Evolutionary conservation across 1,140 invertebrate genomes (phyloP), one percentile per base, ranked within the genome.

Genomic region (Neodiprion fabricii): DNA sequence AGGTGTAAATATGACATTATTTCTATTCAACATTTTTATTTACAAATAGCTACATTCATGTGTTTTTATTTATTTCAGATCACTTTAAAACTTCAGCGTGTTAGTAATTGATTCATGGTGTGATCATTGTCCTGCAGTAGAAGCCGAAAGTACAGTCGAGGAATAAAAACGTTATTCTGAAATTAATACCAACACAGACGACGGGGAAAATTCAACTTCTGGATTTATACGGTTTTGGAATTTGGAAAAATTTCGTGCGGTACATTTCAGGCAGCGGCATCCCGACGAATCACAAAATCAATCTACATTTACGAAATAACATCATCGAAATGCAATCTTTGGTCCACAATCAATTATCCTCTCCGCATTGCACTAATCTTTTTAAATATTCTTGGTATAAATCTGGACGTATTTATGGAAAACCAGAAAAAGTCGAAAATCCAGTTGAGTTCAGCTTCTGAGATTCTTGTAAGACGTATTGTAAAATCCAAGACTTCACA

Each of bases 41-140:
- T 23, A 69, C 21, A 21, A 69, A 21, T 1, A 10, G 1, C 10
- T 69, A 69, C 21, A 11, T 69, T 10, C 12, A 1, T 69, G 12
- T 14, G 17, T 21, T 21, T 21, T 21, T 21, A 21, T 21, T 21
- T 21, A 21, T 21, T 21, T 21, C 17, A 21, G 21, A 69, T 69
- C 23, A 69, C 67, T 69, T 69, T 21, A 69, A 69, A 69, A 69
- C 23, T 12, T 69, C 10, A 69, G 67, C 67, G 67, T 12, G 10
- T 69, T 69, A 69, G 12, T 69, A 69, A 69, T 69, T 69, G 21
- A 69, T 21, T 69, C 67, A 21, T 69, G 67, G 67, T 14, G 21
- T 69, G 67, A 23, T 69, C 67, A 69, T 69, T 69, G 67, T 21
- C 67, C 67, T 69, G 10, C 10, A 69, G 10, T 69, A 12, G 21